Evolutionary conservation across 2,113 vertebrate genomes (phyloP), one percentile per base, ranked within the genome.

Genomic region (Leucosticte australis): DNA sequence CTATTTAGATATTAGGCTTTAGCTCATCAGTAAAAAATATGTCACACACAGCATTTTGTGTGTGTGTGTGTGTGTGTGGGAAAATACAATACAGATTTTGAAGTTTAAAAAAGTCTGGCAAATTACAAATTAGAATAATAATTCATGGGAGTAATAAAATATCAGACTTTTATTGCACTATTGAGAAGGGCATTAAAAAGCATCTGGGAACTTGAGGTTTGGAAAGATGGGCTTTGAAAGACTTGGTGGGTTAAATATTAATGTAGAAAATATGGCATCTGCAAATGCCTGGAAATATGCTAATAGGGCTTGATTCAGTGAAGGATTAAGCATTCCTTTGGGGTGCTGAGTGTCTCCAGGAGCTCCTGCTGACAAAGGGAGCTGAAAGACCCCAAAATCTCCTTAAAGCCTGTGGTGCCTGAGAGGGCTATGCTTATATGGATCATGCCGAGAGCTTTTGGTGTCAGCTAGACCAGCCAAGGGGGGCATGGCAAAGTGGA

Each of bases 61-160:
- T 52, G 50, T 73, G 20, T 67, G 24, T 18, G 22, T 92, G 27
- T 93, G 85, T 80, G 96, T 96, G 96, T 77, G 97, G 83, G 96
- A 94, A 96, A 97, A 97, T 97, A 95, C 96, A 97, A 95, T 96
- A 75, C 97, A 94, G 96, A 97, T 97, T 97, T 97, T 97, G 97
- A 97, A 98, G 97, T 96, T 96, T 97, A 95, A 96, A 97, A 95
- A 97, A 97, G 97, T 96, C 97, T 98, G 97, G 97, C 92, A 97
- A 97, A 98, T 97, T 97, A 97, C 95, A 97, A 97, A 96, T 98
- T 97, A 97, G 95, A 96, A 97, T 97, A 97, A 97, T 98, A 98
- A 98, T 98, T 98, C 97, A 98, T 97, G 93, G 93, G 97, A 95
- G 98, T 97, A 98, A 98, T 98, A 98, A 98, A 98, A 97, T 92